Conservation (phyloP, 2,888 invertebrate genomes). For the Aleiodes alternator region DNA sequence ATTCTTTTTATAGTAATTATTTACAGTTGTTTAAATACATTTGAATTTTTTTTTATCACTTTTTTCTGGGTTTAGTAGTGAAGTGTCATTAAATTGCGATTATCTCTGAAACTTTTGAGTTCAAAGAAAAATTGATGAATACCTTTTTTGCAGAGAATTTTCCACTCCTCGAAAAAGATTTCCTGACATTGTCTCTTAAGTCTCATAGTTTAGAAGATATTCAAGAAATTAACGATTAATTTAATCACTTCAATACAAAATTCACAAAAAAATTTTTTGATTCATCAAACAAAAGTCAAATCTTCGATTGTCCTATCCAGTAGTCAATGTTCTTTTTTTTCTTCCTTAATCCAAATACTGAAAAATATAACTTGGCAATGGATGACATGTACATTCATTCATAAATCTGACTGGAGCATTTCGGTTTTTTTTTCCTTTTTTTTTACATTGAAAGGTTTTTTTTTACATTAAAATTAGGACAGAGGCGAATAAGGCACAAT, state of each 20-base stretch:
- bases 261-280: not conserved
- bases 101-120: too few species aligned
- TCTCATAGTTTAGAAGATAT: too few species aligned
- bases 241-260: not conserved
- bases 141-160: too few species aligned
- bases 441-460: slow-evolving; percentile 9
- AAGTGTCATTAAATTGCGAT: too few species aligned
- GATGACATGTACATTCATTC: slow-evolving; percentile 16
- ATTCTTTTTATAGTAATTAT: slow-evolving; percentile 20
- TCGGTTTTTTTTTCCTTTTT: slow-evolving; percentile 17
- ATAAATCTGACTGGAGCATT: slow-evolving; percentile 1
- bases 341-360: slow-evolving; percentile 24
- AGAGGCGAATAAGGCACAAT: slow-evolving; percentile 59
- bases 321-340: not conserved
- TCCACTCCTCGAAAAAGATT: too few species aligned
- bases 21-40: not conserved
- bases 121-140: too few species aligned
- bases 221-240: too few species aligned
- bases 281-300: slow-evolving; percentile 13
- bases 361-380: slow-evolving; percentile 46
- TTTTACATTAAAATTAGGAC: slow-evolving; percentile 26
- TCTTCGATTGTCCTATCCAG: slow-evolving; percentile 17
- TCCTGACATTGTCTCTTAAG: too few species aligned
- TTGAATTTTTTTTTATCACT: too few species aligned
- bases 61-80: too few species aligned